Conservation (phyloP, 2,888 invertebrate species). For the Hymenopus coronatus region DNA sequence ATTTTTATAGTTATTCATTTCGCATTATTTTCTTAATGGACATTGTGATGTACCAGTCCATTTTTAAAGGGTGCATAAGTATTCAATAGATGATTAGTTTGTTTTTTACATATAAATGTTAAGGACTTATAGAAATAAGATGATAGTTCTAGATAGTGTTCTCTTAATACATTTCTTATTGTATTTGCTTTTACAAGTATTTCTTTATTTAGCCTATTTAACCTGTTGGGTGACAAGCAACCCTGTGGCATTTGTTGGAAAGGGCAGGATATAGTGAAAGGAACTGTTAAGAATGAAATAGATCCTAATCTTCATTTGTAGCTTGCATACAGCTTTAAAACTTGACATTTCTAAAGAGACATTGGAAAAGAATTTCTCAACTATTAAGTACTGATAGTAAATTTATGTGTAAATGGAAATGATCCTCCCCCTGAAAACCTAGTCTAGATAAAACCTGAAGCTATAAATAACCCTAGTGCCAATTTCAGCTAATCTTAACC, state of each 20-base stretch:
- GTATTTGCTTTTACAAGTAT: conserved; percentile 6
- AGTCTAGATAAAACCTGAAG: conserved; percentile 8
- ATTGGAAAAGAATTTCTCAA: conserved; percentile 1
- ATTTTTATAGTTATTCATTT: neutral
- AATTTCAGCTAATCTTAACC: neutral
- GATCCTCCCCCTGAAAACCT: neutral
- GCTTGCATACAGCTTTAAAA: neutral
- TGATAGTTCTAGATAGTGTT: conserved; percentile 1
- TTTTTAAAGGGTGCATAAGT: conserved; percentile 8
- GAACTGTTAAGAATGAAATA: neutral
- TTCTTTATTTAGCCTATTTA: conserved; percentile 14
- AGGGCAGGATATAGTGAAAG: neutral
- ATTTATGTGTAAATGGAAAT: neutral
- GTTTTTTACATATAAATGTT: conserved; percentile 1
- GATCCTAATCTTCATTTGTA: neutral
- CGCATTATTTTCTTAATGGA: neutral
- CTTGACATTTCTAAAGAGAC: neutral
- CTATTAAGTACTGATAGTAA: conserved; percentile 4
- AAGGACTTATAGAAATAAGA: conserved; percentile 8
- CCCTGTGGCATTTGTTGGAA: conserved; percentile 10
- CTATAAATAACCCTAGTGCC: neutral
- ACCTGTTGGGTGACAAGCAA: conserved; percentile 9
- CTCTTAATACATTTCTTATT: conserved; percentile 1
- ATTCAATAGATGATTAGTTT: conserved; percentile 16
- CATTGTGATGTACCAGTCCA: conserved; percentile 18